Evolutionary conservation across 2,888 invertebrate genomes (phyloP).

Genomic region (Dugesia japonica): DNA sequence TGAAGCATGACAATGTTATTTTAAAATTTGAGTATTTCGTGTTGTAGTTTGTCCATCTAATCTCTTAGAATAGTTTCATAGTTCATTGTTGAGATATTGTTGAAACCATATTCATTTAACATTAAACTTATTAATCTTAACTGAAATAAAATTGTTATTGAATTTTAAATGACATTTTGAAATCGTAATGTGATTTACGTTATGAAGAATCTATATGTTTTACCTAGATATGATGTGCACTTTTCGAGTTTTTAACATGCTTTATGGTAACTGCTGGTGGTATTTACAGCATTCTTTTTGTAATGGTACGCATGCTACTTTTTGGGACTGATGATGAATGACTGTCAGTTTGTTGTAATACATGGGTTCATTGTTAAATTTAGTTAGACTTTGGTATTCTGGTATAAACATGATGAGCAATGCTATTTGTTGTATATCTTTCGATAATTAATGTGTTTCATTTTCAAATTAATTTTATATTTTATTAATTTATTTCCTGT

Average conservation of each 20-base stretch:
- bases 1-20: slow-evolving; percentile 9
- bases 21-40: slow-evolving; percentile 15
- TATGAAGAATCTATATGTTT: slow-evolving; percentile 20
- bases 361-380: slow-evolving; percentile 1
- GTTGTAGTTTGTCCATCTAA: slow-evolving; percentile 15
- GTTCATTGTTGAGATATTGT: slow-evolving; percentile 16
- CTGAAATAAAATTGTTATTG: slow-evolving; percentile 8
- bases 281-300: slow-evolving; percentile 5
- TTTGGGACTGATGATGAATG: slow-evolving; percentile 20
- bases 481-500: slow-evolving; percentile 13
- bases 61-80: neutral
- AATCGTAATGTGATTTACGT: neutral
- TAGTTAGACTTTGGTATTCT: slow-evolving; percentile 14
- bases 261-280: neutral
- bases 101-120: neutral
- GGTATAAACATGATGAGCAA: neutral
- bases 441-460: slow-evolving; percentile 20
- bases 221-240: slow-evolving; percentile 14
- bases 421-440: slow-evolving; percentile 8
- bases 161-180: slow-evolving; percentile 7
- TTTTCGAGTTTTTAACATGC: slow-evolving; percentile 16
- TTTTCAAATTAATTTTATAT: slow-evolving; percentile 15
- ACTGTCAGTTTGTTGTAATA: slow-evolving; percentile 9
- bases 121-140: slow-evolving; percentile 2
- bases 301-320: slow-evolving; percentile 11